Conservation (phyloP, 2,888 invertebrate genomes). For the Magallana nippona region DNA sequence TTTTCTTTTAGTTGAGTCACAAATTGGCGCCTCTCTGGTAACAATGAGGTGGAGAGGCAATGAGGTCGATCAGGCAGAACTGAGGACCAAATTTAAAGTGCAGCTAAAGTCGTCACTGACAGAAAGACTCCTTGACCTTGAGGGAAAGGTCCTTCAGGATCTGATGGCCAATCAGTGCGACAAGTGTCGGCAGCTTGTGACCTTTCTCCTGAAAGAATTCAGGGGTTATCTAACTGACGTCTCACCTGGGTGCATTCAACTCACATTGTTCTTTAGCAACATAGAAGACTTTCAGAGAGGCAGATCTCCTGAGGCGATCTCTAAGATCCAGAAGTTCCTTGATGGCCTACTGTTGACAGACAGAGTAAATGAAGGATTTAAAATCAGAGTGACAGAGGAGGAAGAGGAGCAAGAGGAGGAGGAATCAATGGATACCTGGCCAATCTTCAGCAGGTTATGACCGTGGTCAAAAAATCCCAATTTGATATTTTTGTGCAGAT, state of each 20-base stretch:
- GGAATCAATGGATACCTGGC: too few relatives aligned
- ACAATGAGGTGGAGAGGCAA: conserved; percentile 1
- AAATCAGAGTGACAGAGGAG: not conserved
- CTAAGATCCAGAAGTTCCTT: not conserved
- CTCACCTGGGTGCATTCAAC: not conserved
- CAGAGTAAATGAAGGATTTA: not conserved
- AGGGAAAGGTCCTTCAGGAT: not conserved
- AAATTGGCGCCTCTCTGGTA: not conserved
- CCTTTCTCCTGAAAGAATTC: not conserved
- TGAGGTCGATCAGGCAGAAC: not conserved
- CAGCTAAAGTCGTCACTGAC: not conserved
- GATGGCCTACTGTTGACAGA: not conserved
- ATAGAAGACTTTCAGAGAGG: not conserved
- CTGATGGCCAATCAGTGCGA: conserved; percentile 1
- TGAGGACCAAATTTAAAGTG: not conserved
- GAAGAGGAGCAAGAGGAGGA: not conserved
- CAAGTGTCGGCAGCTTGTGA: not conserved
- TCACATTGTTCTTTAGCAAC: not conserved
- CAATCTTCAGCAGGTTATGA: too few relatives aligned
- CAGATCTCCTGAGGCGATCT: not conserved
- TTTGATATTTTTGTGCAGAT: too few relatives aligned
- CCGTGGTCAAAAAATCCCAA: too few relatives aligned
- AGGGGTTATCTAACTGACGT: not conserved
- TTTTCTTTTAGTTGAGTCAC: not conserved
- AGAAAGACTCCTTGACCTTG: not conserved